Evolutionary conservation across 2,113 vertebrate species (phyloP), one percentile per base, ranked within the genome.

Genomic region (Archocentrus centrarchus): DNA sequence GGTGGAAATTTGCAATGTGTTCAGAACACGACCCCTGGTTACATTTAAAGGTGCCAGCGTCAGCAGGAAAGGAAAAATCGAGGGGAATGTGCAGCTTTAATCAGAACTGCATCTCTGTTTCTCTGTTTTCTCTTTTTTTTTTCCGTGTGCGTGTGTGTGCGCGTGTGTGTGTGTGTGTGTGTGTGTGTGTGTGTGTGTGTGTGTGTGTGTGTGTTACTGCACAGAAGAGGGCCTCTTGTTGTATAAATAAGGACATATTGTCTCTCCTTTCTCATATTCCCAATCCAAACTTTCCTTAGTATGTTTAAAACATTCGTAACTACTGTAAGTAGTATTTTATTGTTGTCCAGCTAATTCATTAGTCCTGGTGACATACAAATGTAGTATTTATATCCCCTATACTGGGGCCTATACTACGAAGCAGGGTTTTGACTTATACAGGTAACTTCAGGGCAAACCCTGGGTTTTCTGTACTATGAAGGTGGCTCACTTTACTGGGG

Each of bases 11-110:
- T 89, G 90, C 90, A 87, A 61, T n/a, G 75, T 89, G 84, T 83
- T 92, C 89, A 93, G 90, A 93, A 90, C 88, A 86, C 13, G 82
- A 91, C 83, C 91, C 88, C 88, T 24, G 80, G 47, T 87, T 90
- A 85, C 88, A 89, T 80, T 91, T 86, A 89, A 89, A 94, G 88
- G 87, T 87, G 84, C 85, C 81, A 37, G 50, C 62, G 82, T 92
- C 92, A 94, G 90, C 93, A 91, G 89, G 53, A 91, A 85, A 41
- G 63, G 57, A 24, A 75, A 91, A 91, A 90, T 86, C 75, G 60
- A 79, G 70, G 41, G 85, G 86, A 92, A 93, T 91, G 90, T 91
- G 90, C 88, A 90, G 83, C 86, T 94, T 92, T 93, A 91, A 94
- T 94, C 89, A 92, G 86, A 90, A 88, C 77, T 81, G 81, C 64